Evolutionary conservation across 2,797 vertebrate species (phyloP).

Genomic region (Propithecus deckenii): DNA sequence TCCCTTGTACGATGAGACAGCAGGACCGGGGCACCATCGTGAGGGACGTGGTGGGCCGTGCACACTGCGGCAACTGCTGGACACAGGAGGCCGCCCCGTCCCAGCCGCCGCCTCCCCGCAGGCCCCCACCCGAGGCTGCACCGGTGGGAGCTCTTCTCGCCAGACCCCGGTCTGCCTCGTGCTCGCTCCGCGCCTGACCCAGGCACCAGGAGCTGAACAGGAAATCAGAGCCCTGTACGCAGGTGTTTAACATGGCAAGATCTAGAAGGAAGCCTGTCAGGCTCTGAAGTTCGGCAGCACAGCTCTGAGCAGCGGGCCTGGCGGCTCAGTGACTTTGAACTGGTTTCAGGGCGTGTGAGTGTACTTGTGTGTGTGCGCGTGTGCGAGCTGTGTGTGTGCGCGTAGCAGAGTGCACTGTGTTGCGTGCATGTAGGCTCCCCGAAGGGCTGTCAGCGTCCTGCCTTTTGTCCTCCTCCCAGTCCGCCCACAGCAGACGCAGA

Average conservation of each 20-base stretch:
- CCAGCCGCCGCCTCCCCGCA: not conserved
- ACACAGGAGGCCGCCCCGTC: not conserved
- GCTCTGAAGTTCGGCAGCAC: rapidly evolving
- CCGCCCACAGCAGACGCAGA: rapidly evolving
- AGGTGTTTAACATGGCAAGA: not conserved
- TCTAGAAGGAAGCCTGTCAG: not conserved
- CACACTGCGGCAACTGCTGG: not conserved
- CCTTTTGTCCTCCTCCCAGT: rapidly evolving
- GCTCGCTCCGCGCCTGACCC: not conserved
- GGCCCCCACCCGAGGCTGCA: not conserved
- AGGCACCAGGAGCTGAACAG: not conserved
- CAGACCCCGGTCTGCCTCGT: not conserved
- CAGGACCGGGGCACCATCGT: not conserved
- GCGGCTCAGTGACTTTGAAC: not conserved
- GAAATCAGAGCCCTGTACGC: not conserved
- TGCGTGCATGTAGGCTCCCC: no score
- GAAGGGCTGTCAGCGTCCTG: not conserved
- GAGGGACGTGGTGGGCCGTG: not conserved
- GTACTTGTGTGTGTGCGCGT: no score
- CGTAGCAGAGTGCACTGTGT: no score
- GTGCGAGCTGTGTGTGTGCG: not conserved
- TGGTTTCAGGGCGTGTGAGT: not conserved
- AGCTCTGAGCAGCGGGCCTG: rapidly evolving
- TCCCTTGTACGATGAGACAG: not conserved
- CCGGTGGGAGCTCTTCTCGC: no score